Evolutionary conservation across 2,888 invertebrate genomes (phyloP), one percentile per base, ranked within the genome.

Genomic region (Caradrina kadenii): DNA sequence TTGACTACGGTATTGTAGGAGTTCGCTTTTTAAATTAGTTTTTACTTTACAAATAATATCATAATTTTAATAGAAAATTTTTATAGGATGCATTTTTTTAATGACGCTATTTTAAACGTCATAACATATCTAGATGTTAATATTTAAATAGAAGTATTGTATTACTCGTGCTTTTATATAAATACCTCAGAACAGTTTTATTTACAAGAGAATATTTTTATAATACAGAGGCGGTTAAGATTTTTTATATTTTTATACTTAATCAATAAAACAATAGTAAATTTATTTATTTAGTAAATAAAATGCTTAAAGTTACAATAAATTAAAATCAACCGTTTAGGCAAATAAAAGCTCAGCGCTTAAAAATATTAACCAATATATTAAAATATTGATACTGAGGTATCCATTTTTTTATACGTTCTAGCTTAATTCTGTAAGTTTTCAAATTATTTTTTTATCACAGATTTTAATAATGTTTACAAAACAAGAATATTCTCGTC

Each of bases 121-220:
- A 73, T 7, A 15, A 35, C 52, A 22, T 17, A 22, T 59, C 10
- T 50, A 50, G 17, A 6, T 26, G 11, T n/a, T 45, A 42, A 10
- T 60, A 35, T 7, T 13, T 39, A 26, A 35, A 26, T 60, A 35
- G 1, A 31, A 17, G 1, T 60, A 53, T 26, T 62, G n/a, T 21
- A 42, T 45, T 39, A 22, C 17, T 48, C 1, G 15, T 13, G 13
- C 17, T 50, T 71, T 56, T 50, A 42, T 42, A 49, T 31, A 35
- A 19, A 69, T 39, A 39, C 69, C 63, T 69, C 61, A 45, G 21
- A 58, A 19, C 45, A 17, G 17, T 61, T 67, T 39, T 58, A 52
- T 61, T 68, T 73, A 68, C 48, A 42, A 31, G 11, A 54, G 7
- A 13, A 1, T 60, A 15, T 39, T 48, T 31, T 48, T 13, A 17